phyloP scores from a whole-genome alignment of 2,113 vertebrate genomes.

The Pygathrix nemaeus region DNA sequence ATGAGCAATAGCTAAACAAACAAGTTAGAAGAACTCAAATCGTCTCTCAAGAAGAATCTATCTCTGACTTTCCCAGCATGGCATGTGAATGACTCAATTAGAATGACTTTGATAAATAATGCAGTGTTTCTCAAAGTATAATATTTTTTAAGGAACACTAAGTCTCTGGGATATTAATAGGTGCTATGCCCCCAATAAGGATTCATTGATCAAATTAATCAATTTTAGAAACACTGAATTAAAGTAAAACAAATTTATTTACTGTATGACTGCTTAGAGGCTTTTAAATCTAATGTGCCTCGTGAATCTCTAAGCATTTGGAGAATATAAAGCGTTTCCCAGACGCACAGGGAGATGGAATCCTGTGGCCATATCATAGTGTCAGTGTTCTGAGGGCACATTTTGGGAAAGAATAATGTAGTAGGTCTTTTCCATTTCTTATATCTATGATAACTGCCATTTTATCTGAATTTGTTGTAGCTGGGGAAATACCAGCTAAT shows the following conservation, averaged over 20 bases:
- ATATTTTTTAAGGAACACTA: not conserved
- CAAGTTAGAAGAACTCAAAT: not conserved
- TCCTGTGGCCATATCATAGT: not conserved
- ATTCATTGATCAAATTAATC: not conserved
- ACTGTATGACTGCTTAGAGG: not conserved
- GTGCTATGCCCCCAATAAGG: not conserved
- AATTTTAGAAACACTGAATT: not conserved
- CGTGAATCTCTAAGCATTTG: not conserved
- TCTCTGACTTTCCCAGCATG: not conserved
- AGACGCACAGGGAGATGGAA: not conserved
- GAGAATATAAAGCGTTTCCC: not conserved
- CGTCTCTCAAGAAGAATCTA: not conserved
- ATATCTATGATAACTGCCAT: not conserved
- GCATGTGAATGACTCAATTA: not conserved
- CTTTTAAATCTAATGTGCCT: not conserved
- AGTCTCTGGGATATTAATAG: not conserved
- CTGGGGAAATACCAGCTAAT: not conserved
- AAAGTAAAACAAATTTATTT: not conserved
- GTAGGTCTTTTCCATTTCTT: slow-evolving; percentile 15
- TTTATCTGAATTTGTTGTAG: not conserved
- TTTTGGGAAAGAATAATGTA: not conserved
- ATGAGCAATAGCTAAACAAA: not conserved
- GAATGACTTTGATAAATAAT: not conserved
- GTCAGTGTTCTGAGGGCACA: not conserved
- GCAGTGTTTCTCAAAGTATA: not conserved